Conservation (phyloP, 2,888 invertebrate species). For the Plebejus anna region DNA sequence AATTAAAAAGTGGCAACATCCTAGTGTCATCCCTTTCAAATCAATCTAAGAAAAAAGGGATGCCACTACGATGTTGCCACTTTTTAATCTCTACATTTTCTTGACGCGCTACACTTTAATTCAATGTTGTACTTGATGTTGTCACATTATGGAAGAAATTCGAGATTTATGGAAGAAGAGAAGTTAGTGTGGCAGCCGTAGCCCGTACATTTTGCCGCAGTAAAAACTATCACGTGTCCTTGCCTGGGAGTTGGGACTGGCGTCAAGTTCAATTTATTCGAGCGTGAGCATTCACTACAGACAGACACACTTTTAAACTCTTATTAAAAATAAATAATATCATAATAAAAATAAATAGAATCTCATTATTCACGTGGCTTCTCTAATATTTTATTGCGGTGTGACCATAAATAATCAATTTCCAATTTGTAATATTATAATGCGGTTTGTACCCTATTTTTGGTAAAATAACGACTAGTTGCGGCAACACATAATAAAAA, state of each 20-base stretch:
- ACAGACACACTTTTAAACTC: background rate
- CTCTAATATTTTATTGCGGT: background rate
- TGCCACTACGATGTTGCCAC: too few species aligned
- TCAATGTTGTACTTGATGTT: too few species aligned
- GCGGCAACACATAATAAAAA: conserved; percentile 31
- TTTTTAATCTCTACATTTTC: too few species aligned
- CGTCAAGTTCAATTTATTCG: background rate
- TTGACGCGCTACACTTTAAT: too few species aligned
- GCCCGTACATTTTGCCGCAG: background rate
- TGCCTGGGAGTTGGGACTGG: background rate
- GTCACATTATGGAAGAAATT: background rate
- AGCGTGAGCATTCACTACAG: background rate
- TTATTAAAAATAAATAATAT: background rate
- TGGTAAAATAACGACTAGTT: background rate
- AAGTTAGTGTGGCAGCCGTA: too few species aligned
- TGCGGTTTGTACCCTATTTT: background rate
- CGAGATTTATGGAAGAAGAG: too few species aligned
- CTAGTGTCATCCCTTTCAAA: too few species aligned
- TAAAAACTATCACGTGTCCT: background rate
- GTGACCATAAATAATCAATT: background rate
- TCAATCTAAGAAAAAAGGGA: too few species aligned
- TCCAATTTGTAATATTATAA: conserved; percentile 14
- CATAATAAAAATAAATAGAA: background rate
- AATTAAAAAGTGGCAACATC: too few species aligned
- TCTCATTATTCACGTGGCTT: background rate